Percentiles rank a stretch among this genome's conserved stretches.
phyloP scores from a whole-genome alignment of 2,113 vertebrate genomes.

The Oplegnathus fasciatus region DNA sequence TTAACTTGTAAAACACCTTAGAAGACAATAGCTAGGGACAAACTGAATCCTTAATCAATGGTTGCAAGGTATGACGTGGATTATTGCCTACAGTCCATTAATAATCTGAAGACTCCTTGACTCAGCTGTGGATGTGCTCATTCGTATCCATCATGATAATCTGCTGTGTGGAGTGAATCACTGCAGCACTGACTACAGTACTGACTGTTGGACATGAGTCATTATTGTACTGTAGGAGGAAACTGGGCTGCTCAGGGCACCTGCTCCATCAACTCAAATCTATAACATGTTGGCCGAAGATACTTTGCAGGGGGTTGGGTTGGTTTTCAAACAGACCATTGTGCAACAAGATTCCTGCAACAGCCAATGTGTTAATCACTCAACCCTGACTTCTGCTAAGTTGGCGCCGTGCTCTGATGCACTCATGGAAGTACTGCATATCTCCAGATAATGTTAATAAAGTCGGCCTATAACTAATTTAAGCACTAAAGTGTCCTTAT shows the following conservation, averaged over 20 bases:
- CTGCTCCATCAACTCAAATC: conserved; percentile 35
- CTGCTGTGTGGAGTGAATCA: conserved; percentile 62
- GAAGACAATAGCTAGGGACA: not conserved
- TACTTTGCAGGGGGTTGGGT: not conserved
- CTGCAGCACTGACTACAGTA: conserved; percentile 35
- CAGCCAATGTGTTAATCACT: not conserved
- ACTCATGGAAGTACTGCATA: not conserved
- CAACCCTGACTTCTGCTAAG: not conserved
- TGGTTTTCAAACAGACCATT: conserved; percentile 12
- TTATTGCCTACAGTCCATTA: conserved; percentile 43
- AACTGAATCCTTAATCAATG: conserved; percentile 27
- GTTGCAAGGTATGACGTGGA: conserved; percentile 31
- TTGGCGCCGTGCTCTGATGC: not conserved
- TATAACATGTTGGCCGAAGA: conserved; percentile 26
- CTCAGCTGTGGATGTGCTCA: conserved; percentile 56
- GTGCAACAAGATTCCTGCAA: not conserved
- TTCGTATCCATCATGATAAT: conserved; percentile 52
- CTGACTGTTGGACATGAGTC: conserved; percentile 61
- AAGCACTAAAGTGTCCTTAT: not conserved
- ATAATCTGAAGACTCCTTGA: conserved; percentile 63
- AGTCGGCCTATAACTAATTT: not conserved
- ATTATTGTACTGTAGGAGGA: conserved; percentile 59
- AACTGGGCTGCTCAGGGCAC: conserved; percentile 28
- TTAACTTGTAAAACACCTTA: not conserved
- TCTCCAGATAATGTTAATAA: not conserved